Base-by-base conservation (phyloP, 2,888 invertebrate species). In the Zhengitettix transpicula region DNA sequence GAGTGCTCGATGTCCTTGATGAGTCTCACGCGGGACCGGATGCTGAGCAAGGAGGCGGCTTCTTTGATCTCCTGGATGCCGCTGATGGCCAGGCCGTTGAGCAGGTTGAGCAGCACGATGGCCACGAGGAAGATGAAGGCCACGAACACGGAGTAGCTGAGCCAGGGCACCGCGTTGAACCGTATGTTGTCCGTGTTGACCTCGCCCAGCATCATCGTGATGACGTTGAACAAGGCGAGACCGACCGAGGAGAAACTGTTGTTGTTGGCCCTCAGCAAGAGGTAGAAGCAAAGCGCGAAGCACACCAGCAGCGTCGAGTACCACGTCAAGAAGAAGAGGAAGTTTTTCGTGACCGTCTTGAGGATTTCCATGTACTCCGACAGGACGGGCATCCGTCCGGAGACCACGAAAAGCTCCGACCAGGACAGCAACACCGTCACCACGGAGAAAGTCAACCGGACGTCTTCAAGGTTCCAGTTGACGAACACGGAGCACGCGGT, bases 161-260 rank as follows among this genome's bases (percentile, higher is more conserved):
- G 5, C 9, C 1, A 9, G 28, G 40, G 16, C 10, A 9, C 14
- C 3, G 8, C 7, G 9, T 1, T 1, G 16, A 15, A 14, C 16
- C 12, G 8, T 28, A 51, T 28, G 10, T 16, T 1, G 1, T 28
- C 17, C 53, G 44, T 11, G 11, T 57, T 51, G n/a, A 57, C 16
- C 15, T 57, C 57, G 9, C 57, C 57, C 11, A 40, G 16, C 57
- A 57, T 57, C 57, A 57, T 57, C 10, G 51, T 40, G 28, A 57
- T 8, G 10, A 51, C 40, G 16, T 47, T 57, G 11, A 57, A 15
- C 1, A 57, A n/a, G 11, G 57, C n/a, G 41, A 15, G 14, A 3
- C 56, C 17, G 5, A 40, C 17, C n/a, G 12, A 11, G 10, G 10
- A 9, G 42, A 28, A 56, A 17, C 15, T 42, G 12, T 15, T 17